A percentile compares a stretch with the other conserved stretches of the same genome.
phyloP scores from a whole-genome alignment of 2,888 invertebrate species.

The Drosophila neutralis region DNA sequence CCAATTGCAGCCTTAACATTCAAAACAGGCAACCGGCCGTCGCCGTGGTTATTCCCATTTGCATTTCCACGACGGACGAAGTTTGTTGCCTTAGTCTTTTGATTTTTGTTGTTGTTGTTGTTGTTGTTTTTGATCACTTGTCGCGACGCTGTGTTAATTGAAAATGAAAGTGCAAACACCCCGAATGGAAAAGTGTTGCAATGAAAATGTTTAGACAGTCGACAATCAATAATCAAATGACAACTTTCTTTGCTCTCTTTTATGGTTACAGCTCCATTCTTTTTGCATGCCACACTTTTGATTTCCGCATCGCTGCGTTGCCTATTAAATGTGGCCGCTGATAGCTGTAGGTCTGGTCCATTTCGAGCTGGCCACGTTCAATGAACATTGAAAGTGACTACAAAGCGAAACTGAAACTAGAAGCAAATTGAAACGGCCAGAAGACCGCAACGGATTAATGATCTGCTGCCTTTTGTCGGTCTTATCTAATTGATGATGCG shows the following conservation, averaged over 20 bases:
- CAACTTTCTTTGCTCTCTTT: conserved; percentile 50
- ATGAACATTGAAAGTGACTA: conserved; percentile 62
- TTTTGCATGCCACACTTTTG: conserved; percentile 60
- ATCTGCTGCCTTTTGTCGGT: not conserved
- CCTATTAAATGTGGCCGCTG: conserved; percentile 35
- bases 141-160: conserved; percentile 59
- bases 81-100: conserved; percentile 50
- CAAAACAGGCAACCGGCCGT: conserved; percentile 42
- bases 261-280: conserved; percentile 3
- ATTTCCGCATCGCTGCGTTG: conserved; percentile 69
- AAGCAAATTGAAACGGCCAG: conserved; percentile 3
- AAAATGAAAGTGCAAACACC: conserved; percentile 75
- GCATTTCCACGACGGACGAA: conserved; percentile 30
- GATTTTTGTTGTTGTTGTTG: conserved; percentile 28
- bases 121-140: conserved; percentile 35
- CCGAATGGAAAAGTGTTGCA: conserved; percentile 47
- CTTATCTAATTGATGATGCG: conserved; percentile 2
- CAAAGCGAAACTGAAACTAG: conserved; percentile 57
- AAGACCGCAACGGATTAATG: conserved; percentile 4
- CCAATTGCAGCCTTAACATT: conserved; percentile 58
- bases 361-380: conserved; percentile 53
- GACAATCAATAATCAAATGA: conserved; percentile 63
- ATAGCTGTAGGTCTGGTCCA: conserved; percentile 28
- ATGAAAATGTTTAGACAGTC: conserved; percentile 53
- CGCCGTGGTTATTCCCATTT: conserved; percentile 34